A percentile compares a stretch with the other conserved stretches of the same genome.
Conservation (phyloP, 53 echinoderm and acorn worm species). For the Stichopus horrens region DNA sequence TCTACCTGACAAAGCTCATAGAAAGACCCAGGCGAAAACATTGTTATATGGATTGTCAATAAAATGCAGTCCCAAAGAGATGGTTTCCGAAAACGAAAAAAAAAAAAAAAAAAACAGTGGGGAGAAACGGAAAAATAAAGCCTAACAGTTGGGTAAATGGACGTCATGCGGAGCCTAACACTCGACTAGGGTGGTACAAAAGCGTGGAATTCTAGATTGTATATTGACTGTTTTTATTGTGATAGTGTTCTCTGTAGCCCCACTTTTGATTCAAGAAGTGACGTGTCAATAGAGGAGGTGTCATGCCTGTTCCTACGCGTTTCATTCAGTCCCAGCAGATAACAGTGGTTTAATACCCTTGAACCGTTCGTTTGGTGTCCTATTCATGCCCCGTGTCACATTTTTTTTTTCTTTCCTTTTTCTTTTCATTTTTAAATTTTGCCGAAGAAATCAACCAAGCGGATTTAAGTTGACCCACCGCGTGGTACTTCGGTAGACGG, state of each 20-base stretch:
- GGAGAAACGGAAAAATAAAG: background rate
- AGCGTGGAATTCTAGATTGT: constrained; percentile 1
- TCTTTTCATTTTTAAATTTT: too few relatives aligned
- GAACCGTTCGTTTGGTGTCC: background rate
- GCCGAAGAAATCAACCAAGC: background rate
- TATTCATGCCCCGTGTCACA: constrained; percentile 35
- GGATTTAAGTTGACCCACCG: constrained; percentile 8
- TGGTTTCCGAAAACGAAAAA: background rate
- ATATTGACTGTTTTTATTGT: constrained; percentile 17
- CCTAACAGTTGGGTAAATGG: constrained; percentile 33
- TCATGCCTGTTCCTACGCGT: constrained; percentile 22
- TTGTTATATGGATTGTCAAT: constrained; percentile 39
- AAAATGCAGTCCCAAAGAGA: background rate
- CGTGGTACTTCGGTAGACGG: too few relatives aligned
- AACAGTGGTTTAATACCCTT: constrained; percentile 21
- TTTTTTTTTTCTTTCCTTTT: background rate
- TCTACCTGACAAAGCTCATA: constrained; percentile 38
- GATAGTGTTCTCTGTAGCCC: constrained; percentile 23
- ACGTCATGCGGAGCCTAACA: constrained; percentile 11
- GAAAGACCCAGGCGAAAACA: constrained; percentile 17
- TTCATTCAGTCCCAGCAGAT: background rate
- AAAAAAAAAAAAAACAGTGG: constrained; percentile 6
- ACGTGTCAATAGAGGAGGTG: constrained; percentile 11
- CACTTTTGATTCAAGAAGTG: constrained; percentile 38
- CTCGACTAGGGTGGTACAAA: background rate